Percentiles rank a stretch among this genome's conserved stretches.
These are phyloP conservation scores for Metridium senile DNA, from an alignment of 92 coral and sea anemone species.

Conservation along the genomic window DNA sequence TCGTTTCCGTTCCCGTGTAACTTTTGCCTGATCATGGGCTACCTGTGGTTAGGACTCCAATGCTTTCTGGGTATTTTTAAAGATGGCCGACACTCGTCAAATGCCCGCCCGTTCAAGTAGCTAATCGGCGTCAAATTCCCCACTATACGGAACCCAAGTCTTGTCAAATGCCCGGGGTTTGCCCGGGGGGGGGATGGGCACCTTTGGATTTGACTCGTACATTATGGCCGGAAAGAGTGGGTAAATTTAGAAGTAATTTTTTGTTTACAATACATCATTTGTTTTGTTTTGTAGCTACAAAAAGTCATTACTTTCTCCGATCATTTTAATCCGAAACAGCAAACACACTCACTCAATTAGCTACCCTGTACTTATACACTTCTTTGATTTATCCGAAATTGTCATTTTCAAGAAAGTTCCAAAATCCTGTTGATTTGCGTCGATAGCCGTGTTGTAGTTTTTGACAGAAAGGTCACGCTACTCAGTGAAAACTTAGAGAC, in stretches of 20 bases:
- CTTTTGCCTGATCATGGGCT: too few species aligned
- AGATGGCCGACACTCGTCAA: too few species aligned
- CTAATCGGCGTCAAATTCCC: too few species aligned
- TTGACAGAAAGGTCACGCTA: constrained; percentile 24
- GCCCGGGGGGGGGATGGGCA: too few species aligned
- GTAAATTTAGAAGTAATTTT: constrained; percentile 52
- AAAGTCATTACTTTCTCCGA: constrained; percentile 55
- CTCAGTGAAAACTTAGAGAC: constrained; percentile 3
- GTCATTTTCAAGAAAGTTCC: constrained; percentile 1
- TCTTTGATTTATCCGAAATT: constrained; percentile 30
- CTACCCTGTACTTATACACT: neutral
- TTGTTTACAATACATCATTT: constrained; percentile 61
- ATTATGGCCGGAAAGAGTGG: constrained; percentile 33
- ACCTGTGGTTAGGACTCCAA: too few species aligned
- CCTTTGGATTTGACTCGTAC: too few species aligned
- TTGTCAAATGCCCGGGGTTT: too few species aligned
- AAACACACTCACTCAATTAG: constrained; percentile 21
- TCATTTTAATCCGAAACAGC: constrained; percentile 53
- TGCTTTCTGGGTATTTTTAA: too few species aligned
- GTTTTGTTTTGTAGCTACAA: constrained; percentile 60
- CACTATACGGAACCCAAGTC: too few species aligned
- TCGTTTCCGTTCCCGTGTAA: too few species aligned
- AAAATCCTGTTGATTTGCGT: constrained; percentile 5
- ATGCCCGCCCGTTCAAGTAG: too few species aligned
- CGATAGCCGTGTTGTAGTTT: constrained; percentile 1